A percentile compares a stretch with the other conserved stretches of the same genome.
These are phyloP conservation scores for Phoeniculus purpureus DNA, from an alignment of 2,797 vertebrate genomes.

Conservation along the genomic window DNA sequence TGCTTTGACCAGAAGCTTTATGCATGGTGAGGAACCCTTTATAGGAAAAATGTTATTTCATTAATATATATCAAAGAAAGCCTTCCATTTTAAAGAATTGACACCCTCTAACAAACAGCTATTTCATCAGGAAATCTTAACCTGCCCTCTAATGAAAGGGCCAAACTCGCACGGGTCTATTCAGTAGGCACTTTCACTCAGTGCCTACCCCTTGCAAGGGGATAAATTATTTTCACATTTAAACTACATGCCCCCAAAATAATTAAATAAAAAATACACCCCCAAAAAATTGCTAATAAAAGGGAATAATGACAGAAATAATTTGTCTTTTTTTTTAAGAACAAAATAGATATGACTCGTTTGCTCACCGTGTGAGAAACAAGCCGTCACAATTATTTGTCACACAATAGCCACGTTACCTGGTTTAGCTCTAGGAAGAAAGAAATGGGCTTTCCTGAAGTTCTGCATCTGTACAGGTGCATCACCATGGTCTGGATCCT, in stretches of 20 bases:
- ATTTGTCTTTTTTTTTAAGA: not conserved
- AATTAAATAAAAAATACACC: conserved; percentile 8
- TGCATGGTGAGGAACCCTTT: not conserved
- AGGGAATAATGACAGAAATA: conserved; percentile 28
- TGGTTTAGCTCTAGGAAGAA: not conserved
- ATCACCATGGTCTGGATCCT: not conserved
- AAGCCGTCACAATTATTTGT: not conserved
- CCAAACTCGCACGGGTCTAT: conserved; percentile 6
- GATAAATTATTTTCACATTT: conserved; percentile 16
- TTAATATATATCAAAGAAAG: not conserved
- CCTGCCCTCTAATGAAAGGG: not conserved
- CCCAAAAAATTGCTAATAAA: not conserved
- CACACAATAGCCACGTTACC: not conserved
- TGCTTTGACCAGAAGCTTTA: not conserved
- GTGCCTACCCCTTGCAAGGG: not conserved
- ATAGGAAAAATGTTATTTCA: not conserved
- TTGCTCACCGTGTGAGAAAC: not conserved
- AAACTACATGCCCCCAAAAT: not conserved
- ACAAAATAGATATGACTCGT: not conserved
- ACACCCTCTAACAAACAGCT: not conserved
- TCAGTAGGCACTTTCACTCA: conserved; percentile 5
- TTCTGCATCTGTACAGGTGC: not conserved
- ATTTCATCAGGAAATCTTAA: conserved; percentile 13
- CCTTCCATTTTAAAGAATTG: not conserved
- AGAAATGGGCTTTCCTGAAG: not conserved